Evolutionary conservation across 2,113 vertebrate genomes (phyloP).

Genomic region (Eurypyga helias): DNA sequence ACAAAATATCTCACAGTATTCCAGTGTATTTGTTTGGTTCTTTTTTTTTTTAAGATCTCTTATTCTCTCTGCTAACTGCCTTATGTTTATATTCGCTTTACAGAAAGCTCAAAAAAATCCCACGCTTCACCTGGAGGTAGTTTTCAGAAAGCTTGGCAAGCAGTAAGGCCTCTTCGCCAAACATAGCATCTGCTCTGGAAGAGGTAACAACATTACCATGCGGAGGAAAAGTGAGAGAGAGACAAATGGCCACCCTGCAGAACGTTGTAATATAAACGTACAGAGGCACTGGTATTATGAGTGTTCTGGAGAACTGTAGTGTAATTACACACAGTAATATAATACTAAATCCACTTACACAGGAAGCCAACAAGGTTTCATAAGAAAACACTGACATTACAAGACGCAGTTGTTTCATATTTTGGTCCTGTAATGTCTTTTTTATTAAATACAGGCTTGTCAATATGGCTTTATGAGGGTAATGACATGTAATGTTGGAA

Average conservation of each 20-base stretch:
- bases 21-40: background rate
- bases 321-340: background rate
- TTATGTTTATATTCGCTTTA: background rate
- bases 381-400: slow-evolving; percentile 16
- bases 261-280: background rate
- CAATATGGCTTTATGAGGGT: background rate
- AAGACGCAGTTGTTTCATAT: background rate
- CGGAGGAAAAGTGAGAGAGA: background rate
- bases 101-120: background rate
- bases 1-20: background rate
- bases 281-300: background rate
- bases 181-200: slow-evolving; percentile 19
- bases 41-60: no score
- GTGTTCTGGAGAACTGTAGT: background rate
- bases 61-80: background rate
- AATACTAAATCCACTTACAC: background rate
- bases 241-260: background rate
- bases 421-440: background rate
- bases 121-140: background rate
- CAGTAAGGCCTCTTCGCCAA: background rate
- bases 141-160: background rate
- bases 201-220: background rate
- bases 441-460: background rate
- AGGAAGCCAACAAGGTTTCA: background rate
- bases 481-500: background rate